Conservation (phyloP, 2,888 invertebrate species). For the Gortyna flavago region DNA sequence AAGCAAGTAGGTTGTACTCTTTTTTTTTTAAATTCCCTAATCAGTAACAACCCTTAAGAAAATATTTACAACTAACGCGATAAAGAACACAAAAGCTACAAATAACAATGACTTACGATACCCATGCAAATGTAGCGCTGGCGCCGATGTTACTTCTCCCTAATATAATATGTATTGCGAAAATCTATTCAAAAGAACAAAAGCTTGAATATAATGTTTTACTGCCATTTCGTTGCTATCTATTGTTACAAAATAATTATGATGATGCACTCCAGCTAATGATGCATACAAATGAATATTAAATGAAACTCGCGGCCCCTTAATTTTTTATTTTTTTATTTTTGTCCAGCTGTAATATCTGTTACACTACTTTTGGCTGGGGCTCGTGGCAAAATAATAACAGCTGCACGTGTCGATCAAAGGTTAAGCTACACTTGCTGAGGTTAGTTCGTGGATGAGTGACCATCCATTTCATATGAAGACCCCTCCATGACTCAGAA, state of each 20-base stretch:
- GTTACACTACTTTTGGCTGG: too few species aligned
- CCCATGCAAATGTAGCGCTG: slow-evolving; percentile 7
- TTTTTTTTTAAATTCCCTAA: background rate
- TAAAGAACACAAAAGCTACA: slow-evolving; percentile 10
- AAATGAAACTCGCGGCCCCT: too few species aligned
- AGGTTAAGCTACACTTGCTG: too few species aligned
- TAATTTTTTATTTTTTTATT: too few species aligned
- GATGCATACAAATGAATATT: background rate
- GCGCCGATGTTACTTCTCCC: background rate
- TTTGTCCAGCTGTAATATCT: too few species aligned
- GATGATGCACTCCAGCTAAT: background rate
- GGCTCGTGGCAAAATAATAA: too few species aligned
- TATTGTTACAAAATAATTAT: too few species aligned
- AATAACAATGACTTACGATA: slow-evolving; percentile 23
- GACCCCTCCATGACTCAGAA: too few species aligned
- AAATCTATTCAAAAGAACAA: background rate
- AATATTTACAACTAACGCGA: slow-evolving; percentile 5
- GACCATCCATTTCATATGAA: too few species aligned
- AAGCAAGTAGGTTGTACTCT: background rate
- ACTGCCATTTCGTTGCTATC: background rate
- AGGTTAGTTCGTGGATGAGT: too few species aligned
- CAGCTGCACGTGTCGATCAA: too few species aligned
- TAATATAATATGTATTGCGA: background rate
- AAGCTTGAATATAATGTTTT: too few species aligned
- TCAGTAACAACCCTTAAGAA: background rate